phyloP scores from a whole-genome alignment of 1,140 invertebrate genomes.

The Ips nitidus region DNA sequence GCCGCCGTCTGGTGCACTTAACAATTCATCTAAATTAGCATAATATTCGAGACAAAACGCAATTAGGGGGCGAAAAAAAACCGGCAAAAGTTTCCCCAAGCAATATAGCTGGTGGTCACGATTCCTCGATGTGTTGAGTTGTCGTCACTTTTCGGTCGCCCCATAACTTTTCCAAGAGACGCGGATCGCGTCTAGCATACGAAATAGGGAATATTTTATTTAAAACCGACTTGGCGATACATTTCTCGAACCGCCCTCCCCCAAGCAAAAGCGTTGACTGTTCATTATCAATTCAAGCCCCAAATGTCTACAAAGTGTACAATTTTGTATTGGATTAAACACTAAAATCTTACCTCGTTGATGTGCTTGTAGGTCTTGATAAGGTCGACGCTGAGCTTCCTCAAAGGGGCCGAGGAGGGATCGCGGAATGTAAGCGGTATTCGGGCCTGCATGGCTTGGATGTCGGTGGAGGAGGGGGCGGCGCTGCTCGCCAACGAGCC shows the following conservation, averaged over 20 bases:
- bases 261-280: no score
- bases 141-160: conserved; percentile 2
- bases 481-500: conserved; percentile 42
- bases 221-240: conserved; percentile 1
- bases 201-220: conserved; percentile 3
- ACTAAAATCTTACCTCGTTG: conserved; percentile 83
- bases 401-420: conserved; percentile 84
- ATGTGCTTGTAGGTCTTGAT: conserved; percentile 99
- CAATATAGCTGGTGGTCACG: background rate
- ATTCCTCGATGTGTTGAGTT: conserved; percentile 5
- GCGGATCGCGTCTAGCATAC: conserved; percentile 3
- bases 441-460: conserved; percentile 85
- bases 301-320: no score
- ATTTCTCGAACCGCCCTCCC: no score
- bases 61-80: background rate
- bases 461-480: conserved; percentile 68
- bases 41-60: background rate
- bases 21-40: background rate
- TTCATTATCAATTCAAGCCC: no score
- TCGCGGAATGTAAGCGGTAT: conserved; percentile 92
- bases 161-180: background rate
- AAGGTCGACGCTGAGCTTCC: conserved; percentile 97
- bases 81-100: background rate
- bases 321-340: no score
- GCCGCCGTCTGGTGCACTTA: no score